Evolutionary conservation across 2,888 invertebrate genomes (phyloP), one percentile per base, ranked within the genome.

Genomic region (Philonicus albiceps): DNA sequence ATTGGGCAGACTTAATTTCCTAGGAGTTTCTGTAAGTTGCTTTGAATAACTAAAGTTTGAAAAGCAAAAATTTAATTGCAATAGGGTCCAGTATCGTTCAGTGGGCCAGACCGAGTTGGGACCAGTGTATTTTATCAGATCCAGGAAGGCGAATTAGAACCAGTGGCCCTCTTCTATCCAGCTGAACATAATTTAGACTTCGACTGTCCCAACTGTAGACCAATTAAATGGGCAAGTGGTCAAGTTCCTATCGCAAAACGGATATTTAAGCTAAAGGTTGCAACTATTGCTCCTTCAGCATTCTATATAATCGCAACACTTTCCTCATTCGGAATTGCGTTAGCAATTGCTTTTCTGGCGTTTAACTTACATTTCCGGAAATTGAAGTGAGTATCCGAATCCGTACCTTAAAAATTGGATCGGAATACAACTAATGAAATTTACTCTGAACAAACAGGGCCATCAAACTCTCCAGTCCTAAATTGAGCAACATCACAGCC

Each of bases 401-500:
- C 11, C 34, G 80, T 80, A 85, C 74, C 30, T n/a, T 72, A 30
- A 49, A 80, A 30, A 37, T 11, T 27, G 5, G 49, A 6, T 16
- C 11, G 5, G 2, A 73, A 84, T 43, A 31, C 22, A 80, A n/a
- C 31, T 30, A 19, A 6, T 80, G 72, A 78, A 88, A 73, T 43
- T 49, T 53, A 43, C 73, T 87, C 74, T 53, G 40, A 75, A 76
- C 74, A 40, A 90, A 88, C 93, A 97, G 97, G 92, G 97, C 96
- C 88, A 97, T 98, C 91, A 98, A 98, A 92, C 94, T 98, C 88
- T 98, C 98, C 30, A 98, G 98, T 90, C 98, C 98, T 0, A 96
- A 96, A 88, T 93, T 98, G 87, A 98, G 98, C 93, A 98, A 98
- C 93, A 96, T 98, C 93, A 97, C 97, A 0, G 95, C 97, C 55